Percentiles rank a stretch among this genome's conserved stretches.
Conservation (phyloP, 2,797 vertebrate species). For the Spea hammondii region DNA sequence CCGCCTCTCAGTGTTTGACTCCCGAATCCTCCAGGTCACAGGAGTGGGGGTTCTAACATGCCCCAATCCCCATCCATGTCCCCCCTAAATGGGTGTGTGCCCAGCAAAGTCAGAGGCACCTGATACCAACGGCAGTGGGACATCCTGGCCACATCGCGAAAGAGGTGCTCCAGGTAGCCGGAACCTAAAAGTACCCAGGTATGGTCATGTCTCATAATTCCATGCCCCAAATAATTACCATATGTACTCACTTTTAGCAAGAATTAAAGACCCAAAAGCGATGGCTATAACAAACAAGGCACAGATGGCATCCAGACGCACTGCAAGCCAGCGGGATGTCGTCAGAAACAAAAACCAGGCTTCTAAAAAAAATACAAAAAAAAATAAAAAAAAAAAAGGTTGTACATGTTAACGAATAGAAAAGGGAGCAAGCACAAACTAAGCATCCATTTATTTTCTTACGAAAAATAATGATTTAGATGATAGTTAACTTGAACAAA, state of each 20-base stretch:
- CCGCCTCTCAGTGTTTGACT: too few relatives aligned
- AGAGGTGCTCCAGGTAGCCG: too few relatives aligned
- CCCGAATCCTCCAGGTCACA: too few relatives aligned
- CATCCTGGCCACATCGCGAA: too few relatives aligned
- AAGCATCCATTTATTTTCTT: background rate
- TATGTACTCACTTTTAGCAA: constrained; percentile 79
- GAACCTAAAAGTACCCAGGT: too few relatives aligned
- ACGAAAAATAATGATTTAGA: background rate
- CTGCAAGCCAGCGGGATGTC: constrained; percentile 90
- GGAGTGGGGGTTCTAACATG: too few relatives aligned
- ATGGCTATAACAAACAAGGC: constrained; percentile 82
- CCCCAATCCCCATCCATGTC: too few relatives aligned
- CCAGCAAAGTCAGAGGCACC: too few relatives aligned
- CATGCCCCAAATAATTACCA: constrained; percentile 26
- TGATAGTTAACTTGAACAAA: background rate
- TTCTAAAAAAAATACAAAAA: constrained; percentile 76
- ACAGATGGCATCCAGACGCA: constrained; percentile 92
- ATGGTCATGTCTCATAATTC: too few relatives aligned
- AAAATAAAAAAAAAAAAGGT: background rate
- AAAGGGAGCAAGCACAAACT: background rate
- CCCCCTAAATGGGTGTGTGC: too few relatives aligned
- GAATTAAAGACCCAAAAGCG: constrained; percentile 82
- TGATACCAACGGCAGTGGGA: too few relatives aligned
- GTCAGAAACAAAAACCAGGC: constrained; percentile 93
- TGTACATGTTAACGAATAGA: background rate